A percentile compares a stretch with the other conserved stretches of the same genome.
Evolutionary conservation across 2,113 vertebrate genomes (phyloP).

Genomic region (Seriola quinqueradiata): DNA sequence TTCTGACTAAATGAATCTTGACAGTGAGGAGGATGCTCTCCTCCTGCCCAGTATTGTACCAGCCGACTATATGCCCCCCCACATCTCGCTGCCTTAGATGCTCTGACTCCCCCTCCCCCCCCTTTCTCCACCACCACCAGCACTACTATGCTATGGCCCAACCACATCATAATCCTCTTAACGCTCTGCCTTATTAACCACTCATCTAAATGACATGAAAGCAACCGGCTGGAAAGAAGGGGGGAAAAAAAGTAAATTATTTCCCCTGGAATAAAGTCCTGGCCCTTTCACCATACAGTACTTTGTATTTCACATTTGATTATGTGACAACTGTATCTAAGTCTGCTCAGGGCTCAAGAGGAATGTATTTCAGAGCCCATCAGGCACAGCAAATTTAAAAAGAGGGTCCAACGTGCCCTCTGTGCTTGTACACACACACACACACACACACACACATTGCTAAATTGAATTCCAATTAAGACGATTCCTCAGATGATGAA

Average conservation of each 20-base stretch:
- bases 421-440: constrained; percentile 31
- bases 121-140: constrained; percentile 32
- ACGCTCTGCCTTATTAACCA: constrained; percentile 88
- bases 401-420: constrained; percentile 55
- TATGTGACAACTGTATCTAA: constrained; percentile 88
- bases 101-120: constrained; percentile 54
- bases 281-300: constrained; percentile 77
- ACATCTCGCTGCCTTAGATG: constrained; percentile 59
- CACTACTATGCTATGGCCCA: constrained; percentile 66
- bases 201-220: constrained; percentile 88
- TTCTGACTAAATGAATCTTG: constrained; percentile 86
- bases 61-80: constrained; percentile 39
- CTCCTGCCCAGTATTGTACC: constrained; percentile 78
- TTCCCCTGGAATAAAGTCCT: constrained; percentile 81
- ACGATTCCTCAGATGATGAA: constrained; percentile 67
- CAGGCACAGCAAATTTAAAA: constrained; percentile 73
- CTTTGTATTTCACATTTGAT: constrained; percentile 85
- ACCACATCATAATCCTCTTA: constrained; percentile 88
- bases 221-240: constrained; percentile 70
- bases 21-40: constrained; percentile 84
- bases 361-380: constrained; percentile 79
- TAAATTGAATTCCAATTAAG: constrained; percentile 84
- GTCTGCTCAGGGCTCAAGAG: constrained; percentile 77
- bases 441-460: constrained; percentile 37
- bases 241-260: constrained; percentile 79